Conservation (phyloP, 2,113 vertebrate species). For the Tupaia chinensis region DNA sequence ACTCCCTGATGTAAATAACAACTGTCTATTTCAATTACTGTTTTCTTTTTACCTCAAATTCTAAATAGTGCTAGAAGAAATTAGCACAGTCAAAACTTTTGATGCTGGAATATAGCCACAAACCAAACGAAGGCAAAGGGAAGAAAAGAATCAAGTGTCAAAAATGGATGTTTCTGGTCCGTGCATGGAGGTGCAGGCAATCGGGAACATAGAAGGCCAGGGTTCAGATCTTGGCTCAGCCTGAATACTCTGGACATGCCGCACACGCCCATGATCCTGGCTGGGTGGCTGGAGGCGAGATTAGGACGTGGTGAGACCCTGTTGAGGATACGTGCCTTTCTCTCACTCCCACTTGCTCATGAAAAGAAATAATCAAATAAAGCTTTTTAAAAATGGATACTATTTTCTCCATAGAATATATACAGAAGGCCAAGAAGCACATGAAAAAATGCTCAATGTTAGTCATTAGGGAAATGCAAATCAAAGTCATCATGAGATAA, state of each 20-base stretch:
- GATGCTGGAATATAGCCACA: not conserved
- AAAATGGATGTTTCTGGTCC: not conserved
- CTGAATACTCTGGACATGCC: too few relatives aligned
- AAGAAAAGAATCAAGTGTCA: not conserved
- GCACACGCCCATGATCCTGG: too few relatives aligned
- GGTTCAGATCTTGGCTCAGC: too few relatives aligned
- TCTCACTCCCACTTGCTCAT: too few relatives aligned
- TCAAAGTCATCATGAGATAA: not conserved
- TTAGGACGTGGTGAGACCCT: too few relatives aligned
- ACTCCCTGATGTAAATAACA: conserved; percentile 58
- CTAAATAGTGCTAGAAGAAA: conserved; percentile 59
- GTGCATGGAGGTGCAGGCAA: too few relatives aligned
- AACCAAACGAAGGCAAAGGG: not conserved
- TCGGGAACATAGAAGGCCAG: too few relatives aligned
- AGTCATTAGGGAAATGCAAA: not conserved
- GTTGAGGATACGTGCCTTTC: too few relatives aligned
- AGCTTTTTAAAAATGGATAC: not conserved
- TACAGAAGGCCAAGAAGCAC: not conserved
- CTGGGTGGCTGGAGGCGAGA: too few relatives aligned
- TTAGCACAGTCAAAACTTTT: conserved; percentile 10
- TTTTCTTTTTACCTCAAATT: conserved; percentile 63
- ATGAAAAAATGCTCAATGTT: not conserved
- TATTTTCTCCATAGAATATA: not conserved
- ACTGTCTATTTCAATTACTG: conserved; percentile 65
- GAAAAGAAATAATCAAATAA: too few relatives aligned